Conservation (phyloP, 2,113 vertebrate genomes). For the Garra rufa region DNA sequence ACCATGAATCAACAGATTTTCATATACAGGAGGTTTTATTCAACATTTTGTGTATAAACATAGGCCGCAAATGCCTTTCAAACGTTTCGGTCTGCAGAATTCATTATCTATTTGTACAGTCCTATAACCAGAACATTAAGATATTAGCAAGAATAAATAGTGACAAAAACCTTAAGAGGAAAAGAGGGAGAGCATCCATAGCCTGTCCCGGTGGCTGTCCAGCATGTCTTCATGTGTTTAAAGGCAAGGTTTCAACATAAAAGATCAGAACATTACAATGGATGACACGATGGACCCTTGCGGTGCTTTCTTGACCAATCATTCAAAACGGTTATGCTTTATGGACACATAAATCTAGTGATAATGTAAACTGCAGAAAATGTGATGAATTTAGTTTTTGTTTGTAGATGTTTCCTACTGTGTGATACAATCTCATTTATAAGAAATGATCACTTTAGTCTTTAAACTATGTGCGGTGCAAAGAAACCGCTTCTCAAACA, state of each 20-base stretch:
- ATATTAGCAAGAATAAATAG: conserved; percentile 58
- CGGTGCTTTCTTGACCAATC: conserved; percentile 28
- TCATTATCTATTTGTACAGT: conserved; percentile 72
- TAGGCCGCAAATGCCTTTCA: conserved; percentile 76
- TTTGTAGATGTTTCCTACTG: background rate
- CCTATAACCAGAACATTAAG: conserved; percentile 73
- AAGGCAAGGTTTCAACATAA: conserved; percentile 47
- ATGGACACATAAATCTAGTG: background rate
- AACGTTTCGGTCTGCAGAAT: conserved; percentile 72
- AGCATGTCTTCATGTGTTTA: conserved; percentile 56
- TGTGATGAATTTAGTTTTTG: background rate
- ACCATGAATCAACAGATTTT: conserved; percentile 37
- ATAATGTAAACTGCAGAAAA: background rate
- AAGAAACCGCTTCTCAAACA: conserved; percentile 14
- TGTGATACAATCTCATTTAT: background rate
- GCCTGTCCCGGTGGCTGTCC: conserved; percentile 57
- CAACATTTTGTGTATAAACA: conserved; percentile 80
- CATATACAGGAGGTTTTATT: conserved; percentile 82
- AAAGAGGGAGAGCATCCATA: conserved; percentile 56
- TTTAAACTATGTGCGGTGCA: conserved; percentile 13
- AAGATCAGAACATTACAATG: conserved; percentile 25
- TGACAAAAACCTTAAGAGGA: conserved; percentile 50
- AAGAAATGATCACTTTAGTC: conserved; percentile 10
- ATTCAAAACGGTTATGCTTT: background rate
- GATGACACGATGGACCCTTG: conserved; percentile 43